Evolutionary conservation across 2,888 invertebrate genomes (phyloP).

Genomic region (Lacanobia oleracea): DNA sequence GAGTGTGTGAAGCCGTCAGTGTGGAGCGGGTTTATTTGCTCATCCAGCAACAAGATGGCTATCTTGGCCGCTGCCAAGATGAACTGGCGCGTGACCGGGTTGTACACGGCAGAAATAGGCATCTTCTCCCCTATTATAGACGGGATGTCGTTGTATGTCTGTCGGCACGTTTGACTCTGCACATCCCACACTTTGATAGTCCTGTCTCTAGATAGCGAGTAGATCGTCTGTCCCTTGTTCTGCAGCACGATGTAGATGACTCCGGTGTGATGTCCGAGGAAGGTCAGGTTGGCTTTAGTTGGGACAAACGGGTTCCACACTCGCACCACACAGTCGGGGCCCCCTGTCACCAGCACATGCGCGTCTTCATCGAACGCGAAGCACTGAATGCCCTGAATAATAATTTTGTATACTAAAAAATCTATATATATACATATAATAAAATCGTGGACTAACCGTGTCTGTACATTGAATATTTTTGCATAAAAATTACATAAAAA

Average conservation of each 20-base stretch:
- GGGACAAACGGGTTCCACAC: conserved; percentile 96
- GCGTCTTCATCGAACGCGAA: conserved; percentile 91
- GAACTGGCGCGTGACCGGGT: conserved; percentile 92
- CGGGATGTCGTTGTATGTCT: conserved; percentile 93
- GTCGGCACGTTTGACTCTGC: conserved; percentile 91
- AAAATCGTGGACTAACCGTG: no score
- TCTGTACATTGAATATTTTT: no score
- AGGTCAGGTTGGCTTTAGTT: conserved; percentile 90
- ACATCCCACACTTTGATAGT: conserved; percentile 95
- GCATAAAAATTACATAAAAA: no score
- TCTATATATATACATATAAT: no score
- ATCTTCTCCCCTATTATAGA: conserved; percentile 91
- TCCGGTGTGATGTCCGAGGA: conserved; percentile 93
- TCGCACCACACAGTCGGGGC: conserved; percentile 94
- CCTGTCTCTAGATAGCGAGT: conserved; percentile 93
- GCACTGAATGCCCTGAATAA: conserved; percentile 90
- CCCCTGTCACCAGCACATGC: conserved; percentile 92
- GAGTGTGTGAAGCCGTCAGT: conserved; percentile 94
- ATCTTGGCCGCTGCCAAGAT: conserved; percentile 92
- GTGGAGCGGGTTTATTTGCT: conserved; percentile 92
- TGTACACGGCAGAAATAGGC: conserved; percentile 92
- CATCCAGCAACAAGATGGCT: conserved; percentile 91
- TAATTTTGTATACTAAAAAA: background rate
- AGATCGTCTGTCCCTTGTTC: conserved; percentile 92
- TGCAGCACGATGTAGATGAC: conserved; percentile 93